phyloP scores from a whole-genome alignment of 2,888 invertebrate species.

The Drosophila falleni region DNA sequence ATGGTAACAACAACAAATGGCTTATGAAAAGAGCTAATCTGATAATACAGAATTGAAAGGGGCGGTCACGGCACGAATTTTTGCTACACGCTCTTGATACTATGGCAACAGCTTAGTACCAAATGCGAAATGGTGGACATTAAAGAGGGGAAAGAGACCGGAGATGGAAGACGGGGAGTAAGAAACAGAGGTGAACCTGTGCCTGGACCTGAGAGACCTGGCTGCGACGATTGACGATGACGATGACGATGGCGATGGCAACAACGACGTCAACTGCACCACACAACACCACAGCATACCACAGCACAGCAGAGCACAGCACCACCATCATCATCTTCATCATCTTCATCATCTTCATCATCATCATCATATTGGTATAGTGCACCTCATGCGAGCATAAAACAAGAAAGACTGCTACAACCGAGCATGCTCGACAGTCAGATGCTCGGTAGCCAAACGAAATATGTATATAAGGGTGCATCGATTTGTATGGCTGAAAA shows the following conservation, averaged over 20 bases:
- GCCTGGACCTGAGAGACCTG: constrained; percentile 21
- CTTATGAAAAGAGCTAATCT: constrained; percentile 78
- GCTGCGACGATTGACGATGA: constrained; percentile 54
- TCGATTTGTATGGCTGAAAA: no score
- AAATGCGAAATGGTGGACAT: neutral
- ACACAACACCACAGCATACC: neutral
- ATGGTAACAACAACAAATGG: constrained; percentile 59
- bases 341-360: constrained; percentile 34
- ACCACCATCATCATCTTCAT: constrained; percentile 1
- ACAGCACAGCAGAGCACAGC: neutral
- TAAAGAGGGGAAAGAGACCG: neutral
- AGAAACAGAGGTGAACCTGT: constrained; percentile 24
- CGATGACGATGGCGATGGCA: constrained; percentile 48
- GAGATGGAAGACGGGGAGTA: neutral
- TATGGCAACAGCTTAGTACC: constrained; percentile 53
- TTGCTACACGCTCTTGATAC: constrained; percentile 72
- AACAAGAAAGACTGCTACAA: neutral
- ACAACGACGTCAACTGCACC: constrained; percentile 47
- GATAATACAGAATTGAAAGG: constrained; percentile 83
- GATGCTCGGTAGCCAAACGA: neutral
- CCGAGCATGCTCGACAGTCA: neutral
- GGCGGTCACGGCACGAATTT: constrained; percentile 83
- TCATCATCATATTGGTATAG: constrained; percentile 57
- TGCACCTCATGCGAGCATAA: constrained; percentile 61
- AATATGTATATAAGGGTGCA: no score